phyloP scores from a whole-genome alignment of 2,888 invertebrate species.

The Ischnus inquisitorius region DNA sequence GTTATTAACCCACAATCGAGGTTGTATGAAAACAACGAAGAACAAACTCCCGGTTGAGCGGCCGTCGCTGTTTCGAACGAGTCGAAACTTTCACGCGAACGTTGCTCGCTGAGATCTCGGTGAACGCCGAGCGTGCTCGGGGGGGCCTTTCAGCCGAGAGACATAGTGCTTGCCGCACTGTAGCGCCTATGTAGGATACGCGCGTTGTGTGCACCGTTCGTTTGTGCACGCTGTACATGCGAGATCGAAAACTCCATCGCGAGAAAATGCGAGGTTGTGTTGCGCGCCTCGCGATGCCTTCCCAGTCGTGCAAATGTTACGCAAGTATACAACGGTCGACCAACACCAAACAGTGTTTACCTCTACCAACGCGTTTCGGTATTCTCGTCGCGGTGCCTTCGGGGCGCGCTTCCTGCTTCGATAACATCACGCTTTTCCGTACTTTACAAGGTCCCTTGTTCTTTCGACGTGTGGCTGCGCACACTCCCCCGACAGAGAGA shows the following conservation, averaged over 20 bases:
- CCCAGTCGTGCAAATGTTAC: conserved; percentile 58
- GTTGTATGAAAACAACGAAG: conserved; percentile 18
- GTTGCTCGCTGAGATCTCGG: conserved; percentile 37
- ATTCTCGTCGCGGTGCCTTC: conserved; percentile 31
- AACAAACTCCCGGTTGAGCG: conserved; percentile 34
- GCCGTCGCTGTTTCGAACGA: conserved; percentile 46
- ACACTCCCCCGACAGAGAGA: neutral
- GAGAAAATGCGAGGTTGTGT: conserved; percentile 53
- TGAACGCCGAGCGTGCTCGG: conserved; percentile 39
- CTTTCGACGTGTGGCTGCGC: conserved; percentile 14
- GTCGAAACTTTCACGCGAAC: conserved; percentile 62
- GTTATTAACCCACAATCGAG: neutral
- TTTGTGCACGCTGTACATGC: conserved; percentile 23
- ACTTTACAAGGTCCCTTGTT: conserved; percentile 67
- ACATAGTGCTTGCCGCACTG: conserved; percentile 24
- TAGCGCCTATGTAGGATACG: neutral
- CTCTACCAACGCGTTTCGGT: conserved; percentile 39
- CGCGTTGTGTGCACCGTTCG: conserved; percentile 7
- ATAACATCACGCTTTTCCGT: conserved; percentile 67
- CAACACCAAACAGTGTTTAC: conserved; percentile 32
- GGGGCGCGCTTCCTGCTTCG: conserved; percentile 64
- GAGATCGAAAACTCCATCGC: conserved; percentile 60
- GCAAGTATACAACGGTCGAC: conserved; percentile 52
- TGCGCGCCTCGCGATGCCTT: conserved; percentile 49
- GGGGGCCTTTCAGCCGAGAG: conserved; percentile 40